A percentile compares a stretch with the other conserved stretches of the same genome.
phyloP scores from a whole-genome alignment of 2,888 invertebrate genomes.

The Heliconius erato region DNA sequence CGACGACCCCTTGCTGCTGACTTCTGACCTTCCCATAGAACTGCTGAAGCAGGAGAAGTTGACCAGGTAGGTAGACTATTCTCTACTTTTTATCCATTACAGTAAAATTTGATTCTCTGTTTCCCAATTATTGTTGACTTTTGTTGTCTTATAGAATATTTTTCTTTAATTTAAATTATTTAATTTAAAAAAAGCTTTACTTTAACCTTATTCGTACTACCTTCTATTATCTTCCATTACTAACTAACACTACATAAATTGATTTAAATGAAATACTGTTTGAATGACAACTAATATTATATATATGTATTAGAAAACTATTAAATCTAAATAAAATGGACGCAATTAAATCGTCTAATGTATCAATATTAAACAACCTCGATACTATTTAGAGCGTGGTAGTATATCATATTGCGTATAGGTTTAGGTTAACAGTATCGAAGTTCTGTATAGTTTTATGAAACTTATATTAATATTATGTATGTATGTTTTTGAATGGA shows the following conservation, averaged over 20 bases:
- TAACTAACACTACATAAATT: too few relatives aligned
- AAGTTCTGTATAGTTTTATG: not conserved
- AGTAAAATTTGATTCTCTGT: too few relatives aligned
- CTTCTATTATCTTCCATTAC: too few relatives aligned
- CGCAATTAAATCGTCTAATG: not conserved
- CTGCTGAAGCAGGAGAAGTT: slow-evolving; percentile 91
- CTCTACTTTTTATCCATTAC: too few relatives aligned
- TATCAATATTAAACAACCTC: not conserved
- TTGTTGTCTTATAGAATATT: too few relatives aligned
- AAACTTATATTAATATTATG: not conserved
- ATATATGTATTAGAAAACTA: not conserved
- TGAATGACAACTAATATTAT: not conserved
- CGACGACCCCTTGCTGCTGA: slow-evolving; percentile 73
- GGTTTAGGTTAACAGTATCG: not conserved
- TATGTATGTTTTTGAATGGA: too few relatives aligned
- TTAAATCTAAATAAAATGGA: not conserved
- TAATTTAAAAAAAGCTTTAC: too few relatives aligned
- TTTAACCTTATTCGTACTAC: too few relatives aligned
- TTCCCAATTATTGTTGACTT: too few relatives aligned
- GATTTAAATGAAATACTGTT: too few relatives aligned
- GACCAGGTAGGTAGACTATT: slow-evolving; percentile 80
- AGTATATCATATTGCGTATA: not conserved
- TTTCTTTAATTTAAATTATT: too few relatives aligned
- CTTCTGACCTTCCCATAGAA: slow-evolving; percentile 89
- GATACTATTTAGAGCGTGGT: slow-evolving; percentile 3